These are phyloP conservation scores for Rallus limicola DNA, from an alignment of 2,113 vertebrate species.

Conservation along the genomic window DNA sequence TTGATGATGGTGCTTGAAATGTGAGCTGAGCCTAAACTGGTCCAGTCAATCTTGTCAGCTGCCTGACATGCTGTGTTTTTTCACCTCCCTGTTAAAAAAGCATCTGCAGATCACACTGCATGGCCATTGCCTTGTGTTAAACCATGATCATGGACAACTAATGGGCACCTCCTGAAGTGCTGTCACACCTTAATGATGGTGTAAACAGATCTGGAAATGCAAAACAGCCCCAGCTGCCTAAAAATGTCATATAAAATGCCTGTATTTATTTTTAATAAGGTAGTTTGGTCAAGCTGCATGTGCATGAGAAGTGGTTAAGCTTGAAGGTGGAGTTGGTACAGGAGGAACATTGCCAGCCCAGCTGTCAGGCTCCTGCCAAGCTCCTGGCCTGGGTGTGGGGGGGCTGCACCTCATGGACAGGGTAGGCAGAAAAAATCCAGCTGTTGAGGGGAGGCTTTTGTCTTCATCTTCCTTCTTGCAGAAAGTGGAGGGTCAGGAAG, in stretches of 20 bases:
- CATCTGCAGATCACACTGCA: fast-evolving
- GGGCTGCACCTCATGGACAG: neutral
- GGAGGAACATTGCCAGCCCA: neutral
- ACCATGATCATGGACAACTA: neutral
- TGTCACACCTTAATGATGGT: fast-evolving
- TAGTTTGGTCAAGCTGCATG: neutral
- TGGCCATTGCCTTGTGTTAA: neutral
- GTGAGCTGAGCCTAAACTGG: neutral
- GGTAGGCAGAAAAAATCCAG: neutral
- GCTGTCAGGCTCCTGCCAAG: fast-evolving
- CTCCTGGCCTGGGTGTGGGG: neutral
- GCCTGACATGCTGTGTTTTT: neutral
- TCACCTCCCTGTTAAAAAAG: neutral
- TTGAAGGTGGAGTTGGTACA: neutral
- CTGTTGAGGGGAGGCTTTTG: neutral
- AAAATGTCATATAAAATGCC: neutral
- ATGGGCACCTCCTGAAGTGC: neutral
- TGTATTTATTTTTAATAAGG: neutral
- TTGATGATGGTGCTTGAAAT: neutral
- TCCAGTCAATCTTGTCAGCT: neutral
- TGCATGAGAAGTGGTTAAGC: neutral
- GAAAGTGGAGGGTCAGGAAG: neutral
- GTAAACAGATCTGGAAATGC: neutral
- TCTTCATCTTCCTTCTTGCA: neutral
- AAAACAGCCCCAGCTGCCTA: neutral